Conservation (phyloP, 2,797 vertebrate genomes). For the Capromys pilorides region DNA sequence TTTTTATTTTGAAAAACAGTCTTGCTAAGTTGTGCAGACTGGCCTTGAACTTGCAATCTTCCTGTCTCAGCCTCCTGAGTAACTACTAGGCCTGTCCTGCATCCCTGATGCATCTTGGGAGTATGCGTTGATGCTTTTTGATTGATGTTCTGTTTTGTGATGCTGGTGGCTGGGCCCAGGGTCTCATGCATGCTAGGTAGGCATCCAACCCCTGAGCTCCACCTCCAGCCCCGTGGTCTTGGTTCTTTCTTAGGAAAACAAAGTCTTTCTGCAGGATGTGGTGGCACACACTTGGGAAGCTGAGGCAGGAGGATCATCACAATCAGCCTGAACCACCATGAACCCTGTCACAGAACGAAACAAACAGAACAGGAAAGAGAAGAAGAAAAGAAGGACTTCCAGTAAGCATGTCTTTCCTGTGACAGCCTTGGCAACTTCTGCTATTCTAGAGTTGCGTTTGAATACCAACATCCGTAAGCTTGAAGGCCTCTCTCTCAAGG, state of each 20-base stretch:
- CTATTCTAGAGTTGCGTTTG: neutral
- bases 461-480: neutral
- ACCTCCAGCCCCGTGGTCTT: neutral
- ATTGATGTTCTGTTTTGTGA: neutral
- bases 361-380: neutral
- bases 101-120: neutral
- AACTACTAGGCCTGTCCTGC: neutral
- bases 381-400: neutral
- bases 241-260: constrained; percentile 17
- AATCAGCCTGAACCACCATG: neutral
- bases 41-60: neutral
- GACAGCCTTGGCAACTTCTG: neutral
- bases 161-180: neutral
- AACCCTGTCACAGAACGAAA: neutral
- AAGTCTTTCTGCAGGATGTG: neutral
- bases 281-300: neutral
- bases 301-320: neutral
- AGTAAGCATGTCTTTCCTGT: neutral
- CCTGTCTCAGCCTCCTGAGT: neutral
- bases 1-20: neutral
- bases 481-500: neutral
- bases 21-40: neutral
- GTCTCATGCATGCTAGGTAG: neutral
- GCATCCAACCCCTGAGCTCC: neutral
- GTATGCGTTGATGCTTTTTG: neutral